Conservation (phyloP, 2,888 invertebrate genomes). For the Seira musarum region DNA sequence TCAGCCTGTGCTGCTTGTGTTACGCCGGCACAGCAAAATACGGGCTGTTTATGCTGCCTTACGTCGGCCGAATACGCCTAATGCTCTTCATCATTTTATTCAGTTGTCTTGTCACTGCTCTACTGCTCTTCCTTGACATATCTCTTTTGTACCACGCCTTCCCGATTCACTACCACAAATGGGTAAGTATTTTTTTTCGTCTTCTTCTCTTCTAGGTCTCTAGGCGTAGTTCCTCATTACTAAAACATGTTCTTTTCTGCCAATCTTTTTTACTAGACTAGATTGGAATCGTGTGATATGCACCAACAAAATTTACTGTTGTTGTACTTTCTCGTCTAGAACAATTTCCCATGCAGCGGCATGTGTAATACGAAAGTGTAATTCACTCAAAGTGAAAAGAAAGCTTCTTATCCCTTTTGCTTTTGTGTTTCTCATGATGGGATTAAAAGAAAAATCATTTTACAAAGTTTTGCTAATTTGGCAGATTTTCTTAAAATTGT, state of each 20-base stretch:
- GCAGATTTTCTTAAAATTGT: not conserved
- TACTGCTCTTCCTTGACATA: slow-evolving; percentile 85
- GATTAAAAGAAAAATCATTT: too few relatives aligned
- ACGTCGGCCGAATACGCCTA: slow-evolving; percentile 82
- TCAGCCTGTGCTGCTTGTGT: slow-evolving; percentile 82
- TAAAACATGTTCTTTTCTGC: not conserved
- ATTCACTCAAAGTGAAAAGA: not conserved
- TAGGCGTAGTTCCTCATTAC: not conserved
- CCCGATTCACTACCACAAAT: slow-evolving; percentile 85
- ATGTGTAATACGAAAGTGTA: not conserved
- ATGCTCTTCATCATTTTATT: slow-evolving; percentile 85
- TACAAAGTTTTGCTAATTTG: too few relatives aligned
- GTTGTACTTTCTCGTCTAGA: not conserved
- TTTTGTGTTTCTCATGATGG: not conserved
- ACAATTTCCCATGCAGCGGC: not conserved
- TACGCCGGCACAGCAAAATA: slow-evolving; percentile 82
- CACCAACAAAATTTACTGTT: not conserved
- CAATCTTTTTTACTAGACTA: too few relatives aligned
- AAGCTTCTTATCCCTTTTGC: too few relatives aligned
- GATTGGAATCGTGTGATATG: not conserved
- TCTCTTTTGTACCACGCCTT: slow-evolving; percentile 85
- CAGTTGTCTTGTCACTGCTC: slow-evolving; percentile 82
- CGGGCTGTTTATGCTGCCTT: slow-evolving; percentile 84
- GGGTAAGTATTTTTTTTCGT: slow-evolving; percentile 77
- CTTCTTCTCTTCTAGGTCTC: not conserved